These are phyloP conservation scores for Eristalis arbustorum DNA, from an alignment of 2,888 invertebrate species.

Conservation along the genomic window DNA sequence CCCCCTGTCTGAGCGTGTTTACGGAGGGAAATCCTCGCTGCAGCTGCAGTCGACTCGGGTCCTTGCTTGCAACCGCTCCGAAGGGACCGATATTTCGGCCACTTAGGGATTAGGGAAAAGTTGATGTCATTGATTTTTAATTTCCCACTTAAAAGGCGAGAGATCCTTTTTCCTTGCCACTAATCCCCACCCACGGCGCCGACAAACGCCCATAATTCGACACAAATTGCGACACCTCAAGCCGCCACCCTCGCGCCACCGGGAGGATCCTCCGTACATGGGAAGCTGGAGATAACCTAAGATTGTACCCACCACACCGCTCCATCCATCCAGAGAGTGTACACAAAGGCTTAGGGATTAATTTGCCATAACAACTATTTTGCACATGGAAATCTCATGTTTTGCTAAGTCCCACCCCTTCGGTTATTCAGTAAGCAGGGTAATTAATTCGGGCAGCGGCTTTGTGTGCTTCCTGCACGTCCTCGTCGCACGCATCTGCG, in stretches of 20 bases:
- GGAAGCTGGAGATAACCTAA: conserved; percentile 49
- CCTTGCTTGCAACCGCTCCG: background rate
- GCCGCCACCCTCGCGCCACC: background rate
- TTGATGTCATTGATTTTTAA: conserved; percentile 67
- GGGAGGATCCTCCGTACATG: conserved; percentile 9
- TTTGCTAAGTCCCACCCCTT: conserved; percentile 60
- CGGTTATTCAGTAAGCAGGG: conserved; percentile 64
- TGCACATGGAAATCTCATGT: conserved; percentile 70
- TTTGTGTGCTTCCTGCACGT: conserved; percentile 6
- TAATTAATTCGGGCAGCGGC: conserved; percentile 65
- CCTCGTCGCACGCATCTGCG: background rate
- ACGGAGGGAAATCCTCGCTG: conserved; percentile 47
- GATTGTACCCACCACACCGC: background rate
- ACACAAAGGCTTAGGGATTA: conserved; percentile 65
- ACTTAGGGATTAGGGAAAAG: conserved; percentile 56
- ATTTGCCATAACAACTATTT: conserved; percentile 71
- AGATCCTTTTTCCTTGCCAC: conserved; percentile 17
- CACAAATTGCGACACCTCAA: conserved; percentile 63
- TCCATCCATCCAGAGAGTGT: conserved; percentile 1
- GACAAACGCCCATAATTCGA: conserved; percentile 36
- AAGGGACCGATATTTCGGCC: conserved; percentile 44
- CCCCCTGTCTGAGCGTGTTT: conserved; percentile 6
- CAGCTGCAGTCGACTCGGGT: background rate
- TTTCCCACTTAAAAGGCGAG: conserved; percentile 55
- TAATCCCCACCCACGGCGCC: conserved; percentile 38